Base-by-base conservation (phyloP, 2,888 invertebrate species). In the Apoderus coryli region DNA sequence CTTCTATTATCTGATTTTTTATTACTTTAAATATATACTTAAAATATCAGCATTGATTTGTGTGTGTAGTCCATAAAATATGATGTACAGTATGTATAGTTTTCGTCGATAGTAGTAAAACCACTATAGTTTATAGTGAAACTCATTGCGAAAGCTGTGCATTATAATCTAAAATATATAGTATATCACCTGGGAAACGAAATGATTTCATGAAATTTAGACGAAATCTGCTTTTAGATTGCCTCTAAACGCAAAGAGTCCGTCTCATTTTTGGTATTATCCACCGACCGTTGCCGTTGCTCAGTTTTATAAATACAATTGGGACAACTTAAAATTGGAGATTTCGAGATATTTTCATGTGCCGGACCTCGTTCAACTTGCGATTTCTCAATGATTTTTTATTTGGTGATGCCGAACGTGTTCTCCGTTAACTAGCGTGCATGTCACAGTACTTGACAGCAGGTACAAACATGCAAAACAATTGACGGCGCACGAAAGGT, bases 171-270 rank as follows among this genome's bases (percentile, higher is more conserved):
- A n/a, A n/a, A n/a, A n/a, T n/a, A n/a, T n/a, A n/a, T n/a, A n/a
- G n/a, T n/a, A n/a, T n/a, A n/a, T n/a, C n/a, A n/a, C n/a, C n/a
- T n/a, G n/a, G n/a, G n/a, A 16, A 79, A 79, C 44, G 73, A 70
- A 25, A 64, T 61, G 34, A 67, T 65, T 27, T 80, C 59, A 4
- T 78, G 79, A 40, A 80, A 61, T 52, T 80, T 80, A 25, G 71
- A 69, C 27, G 80, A 56, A 39, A 80, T 80, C 57, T 80, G 78
- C 38, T 70, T 68, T 52, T 79, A 78, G 46, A 80, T 78, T 9
- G 77, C 75, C 49, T 80, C 79, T 41, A 80, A 58, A 32, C 80
- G 42, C n/a, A n/a, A n/a, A n/a, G n/a, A n/a, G n/a, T n/a, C n/a
- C n/a, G n/a, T n/a, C n/a, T n/a, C n/a, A n/a, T n/a, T n/a, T n/a